Conservation (phyloP, 2,113 vertebrate species). For the Uropsilus gracilis region DNA sequence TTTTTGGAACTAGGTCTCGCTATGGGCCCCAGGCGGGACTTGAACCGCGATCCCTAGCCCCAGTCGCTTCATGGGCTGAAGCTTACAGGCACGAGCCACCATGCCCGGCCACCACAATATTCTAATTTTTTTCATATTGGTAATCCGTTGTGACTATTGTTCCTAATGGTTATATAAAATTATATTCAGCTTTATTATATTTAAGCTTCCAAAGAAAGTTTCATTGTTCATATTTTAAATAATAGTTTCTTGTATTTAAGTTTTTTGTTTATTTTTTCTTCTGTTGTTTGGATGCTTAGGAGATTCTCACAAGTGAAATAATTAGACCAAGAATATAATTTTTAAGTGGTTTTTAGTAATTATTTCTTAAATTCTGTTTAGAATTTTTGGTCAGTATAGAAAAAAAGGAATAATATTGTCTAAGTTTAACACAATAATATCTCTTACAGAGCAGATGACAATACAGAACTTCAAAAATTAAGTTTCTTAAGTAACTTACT, state of each 20-base stretch:
- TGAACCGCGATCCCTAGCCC: too few species aligned
- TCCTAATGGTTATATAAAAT: not conserved
- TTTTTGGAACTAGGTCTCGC: too few species aligned
- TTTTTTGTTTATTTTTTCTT: too few species aligned
- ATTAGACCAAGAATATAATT: not conserved
- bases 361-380: constrained; percentile 14
- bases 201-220: not conserved
- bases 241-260: not conserved
- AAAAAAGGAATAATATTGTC: not conserved
- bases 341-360: not conserved
- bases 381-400: not conserved
- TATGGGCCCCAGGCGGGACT: too few species aligned
- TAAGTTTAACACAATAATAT: not conserved
- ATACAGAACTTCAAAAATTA: constrained; percentile 17
- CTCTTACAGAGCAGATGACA: not conserved
- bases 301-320: not conserved
- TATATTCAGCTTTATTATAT: not conserved
- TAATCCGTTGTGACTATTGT: not conserved
- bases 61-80: too few species aligned
- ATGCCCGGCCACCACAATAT: too few species aligned
- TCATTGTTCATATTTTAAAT: not conserved
- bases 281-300: not conserved
- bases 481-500: not conserved
- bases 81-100: too few species aligned
- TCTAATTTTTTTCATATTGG: not conserved